Percentiles rank a stretch among this genome's conserved stretches.
These are phyloP conservation scores for Eubasilissa splendida DNA, from an alignment of 2,888 invertebrate species.

Conservation along the genomic window DNA sequence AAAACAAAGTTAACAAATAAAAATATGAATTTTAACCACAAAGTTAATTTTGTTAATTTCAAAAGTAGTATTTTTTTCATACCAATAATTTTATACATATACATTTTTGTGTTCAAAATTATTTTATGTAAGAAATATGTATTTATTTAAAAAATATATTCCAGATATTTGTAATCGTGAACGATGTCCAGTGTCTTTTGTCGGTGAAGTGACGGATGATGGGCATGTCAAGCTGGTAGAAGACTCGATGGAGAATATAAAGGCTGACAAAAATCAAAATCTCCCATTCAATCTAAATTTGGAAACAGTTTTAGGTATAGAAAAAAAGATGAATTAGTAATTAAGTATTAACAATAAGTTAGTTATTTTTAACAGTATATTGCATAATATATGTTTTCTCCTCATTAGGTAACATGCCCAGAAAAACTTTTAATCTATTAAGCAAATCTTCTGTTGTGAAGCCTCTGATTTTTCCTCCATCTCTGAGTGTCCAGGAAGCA, in stretches of 20 bases:
- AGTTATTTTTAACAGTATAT: too few species aligned
- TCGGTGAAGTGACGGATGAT: slow-evolving; percentile 92
- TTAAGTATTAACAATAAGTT: too few species aligned
- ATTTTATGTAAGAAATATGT: not conserved
- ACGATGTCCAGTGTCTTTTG: slow-evolving; percentile 92
- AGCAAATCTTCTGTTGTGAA: slow-evolving; percentile 69
- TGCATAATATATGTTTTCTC: not conserved
- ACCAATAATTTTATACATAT: not conserved
- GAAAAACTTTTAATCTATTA: slow-evolving; percentile 76
- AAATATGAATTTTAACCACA: too few species aligned
- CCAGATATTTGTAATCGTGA: slow-evolving; percentile 86
- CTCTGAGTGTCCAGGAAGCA: slow-evolving; percentile 77
- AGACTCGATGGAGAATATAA: slow-evolving; percentile 70
- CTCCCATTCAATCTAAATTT: slow-evolving; percentile 92
- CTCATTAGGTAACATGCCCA: slow-evolving; percentile 70
- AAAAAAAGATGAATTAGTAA: too few species aligned
- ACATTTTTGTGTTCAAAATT: not conserved
- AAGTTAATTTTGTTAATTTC: too few species aligned
- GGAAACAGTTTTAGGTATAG: slow-evolving; percentile 87
- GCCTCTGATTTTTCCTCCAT: slow-evolving; percentile 72
- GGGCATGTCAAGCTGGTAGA: slow-evolving; percentile 83
- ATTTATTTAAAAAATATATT: not conserved
- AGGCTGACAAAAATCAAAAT: slow-evolving; percentile 64
- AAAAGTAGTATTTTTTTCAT: too few species aligned
- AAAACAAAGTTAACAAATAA: too few species aligned